Base-by-base conservation (phyloP, 2,888 invertebrate species). In the Minunthozetes semirufus region DNA sequence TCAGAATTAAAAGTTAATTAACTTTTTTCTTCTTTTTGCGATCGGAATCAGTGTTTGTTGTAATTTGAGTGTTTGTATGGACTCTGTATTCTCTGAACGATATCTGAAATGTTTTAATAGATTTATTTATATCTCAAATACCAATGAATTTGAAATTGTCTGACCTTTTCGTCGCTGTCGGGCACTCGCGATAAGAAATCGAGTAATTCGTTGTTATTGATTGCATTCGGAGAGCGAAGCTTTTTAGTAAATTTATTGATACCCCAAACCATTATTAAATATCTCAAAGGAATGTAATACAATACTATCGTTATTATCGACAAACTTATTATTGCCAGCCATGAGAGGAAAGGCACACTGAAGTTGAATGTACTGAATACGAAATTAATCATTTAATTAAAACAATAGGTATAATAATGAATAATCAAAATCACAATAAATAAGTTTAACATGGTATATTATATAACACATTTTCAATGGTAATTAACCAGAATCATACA, bases 181-280 rank as follows among this genome's bases (percentile, higher is more conserved):
- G 97, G 97, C 73, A 98, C 92, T 79, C 98, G 87, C 0, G 96
- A 95, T 77, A 98, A 85, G 81, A 95, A 89, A 85, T 99, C 98
- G 78, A 98, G 84, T 11, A 98, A 85, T 86, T 98, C 98, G 85
- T 98, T 99, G 85, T 98, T 99, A 13, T 94, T 93, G 84, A 98
- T 92, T 50, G 93, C 90, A 83, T 97, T 92, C 8, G 98, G 97
- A 79, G 94, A 87, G 74, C 97, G 84, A 76, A 98, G 88, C 84
- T 95, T 91, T 80, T 95, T 89, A 33, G 94, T 90, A 84, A 98
- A 99, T 85, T 98, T 99, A 85, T 96, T 94, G 76, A 94, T 81
- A 83, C 97, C 98, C 95, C 96, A 97, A 22, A 89, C 87, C 87
- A 98, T 89, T 72, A 98, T 87, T 68, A 98, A 86, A 83, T 91